These are phyloP conservation scores for Oreochromis tanganicae DNA, from an alignment of 2,113 vertebrate species.

Conservation along the genomic window DNA sequence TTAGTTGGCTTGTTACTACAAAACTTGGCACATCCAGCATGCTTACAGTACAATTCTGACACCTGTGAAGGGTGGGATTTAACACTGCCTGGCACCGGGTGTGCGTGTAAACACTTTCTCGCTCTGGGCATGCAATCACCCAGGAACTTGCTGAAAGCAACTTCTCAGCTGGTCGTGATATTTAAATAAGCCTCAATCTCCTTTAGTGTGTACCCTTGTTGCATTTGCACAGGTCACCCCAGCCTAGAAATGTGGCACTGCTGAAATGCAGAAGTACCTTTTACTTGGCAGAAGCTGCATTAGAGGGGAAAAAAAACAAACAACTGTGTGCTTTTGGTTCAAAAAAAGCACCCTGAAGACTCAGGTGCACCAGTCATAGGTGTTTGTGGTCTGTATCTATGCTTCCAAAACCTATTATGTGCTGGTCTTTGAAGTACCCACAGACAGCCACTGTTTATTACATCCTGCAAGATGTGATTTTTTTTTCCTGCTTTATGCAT, in stretches of 20 bases:
- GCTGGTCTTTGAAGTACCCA: constrained; percentile 3
- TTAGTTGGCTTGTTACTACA: constrained; percentile 34
- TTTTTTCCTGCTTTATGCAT: not conserved
- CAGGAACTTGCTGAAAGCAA: not conserved
- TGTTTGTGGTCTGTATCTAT: constrained; percentile 17
- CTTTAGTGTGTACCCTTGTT: not conserved
- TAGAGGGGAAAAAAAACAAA: accelerated
- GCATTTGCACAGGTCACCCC: not conserved
- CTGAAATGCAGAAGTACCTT: not conserved
- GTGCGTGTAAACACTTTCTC: constrained; percentile 2
- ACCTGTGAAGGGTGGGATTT: constrained; percentile 42
- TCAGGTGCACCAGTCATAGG: not conserved
- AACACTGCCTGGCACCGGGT: constrained; percentile 25
- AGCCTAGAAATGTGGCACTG: constrained; percentile 20
- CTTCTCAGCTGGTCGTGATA: not conserved
- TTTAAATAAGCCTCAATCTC: not conserved
- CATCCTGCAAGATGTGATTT: constrained; percentile 23
- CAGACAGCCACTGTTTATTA: constrained; percentile 26
- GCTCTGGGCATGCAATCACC: constrained; percentile 1
- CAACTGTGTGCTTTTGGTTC: not conserved
- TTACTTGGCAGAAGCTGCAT: not conserved
- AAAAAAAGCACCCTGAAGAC: not conserved
- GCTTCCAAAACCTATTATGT: not conserved
- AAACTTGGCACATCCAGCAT: constrained; percentile 34
- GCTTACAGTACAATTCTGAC: constrained; percentile 38